These are phyloP conservation scores for Phenganax subtilis DNA, from an alignment of 92 coral and sea anemone genomes.

Conservation along the genomic window DNA sequence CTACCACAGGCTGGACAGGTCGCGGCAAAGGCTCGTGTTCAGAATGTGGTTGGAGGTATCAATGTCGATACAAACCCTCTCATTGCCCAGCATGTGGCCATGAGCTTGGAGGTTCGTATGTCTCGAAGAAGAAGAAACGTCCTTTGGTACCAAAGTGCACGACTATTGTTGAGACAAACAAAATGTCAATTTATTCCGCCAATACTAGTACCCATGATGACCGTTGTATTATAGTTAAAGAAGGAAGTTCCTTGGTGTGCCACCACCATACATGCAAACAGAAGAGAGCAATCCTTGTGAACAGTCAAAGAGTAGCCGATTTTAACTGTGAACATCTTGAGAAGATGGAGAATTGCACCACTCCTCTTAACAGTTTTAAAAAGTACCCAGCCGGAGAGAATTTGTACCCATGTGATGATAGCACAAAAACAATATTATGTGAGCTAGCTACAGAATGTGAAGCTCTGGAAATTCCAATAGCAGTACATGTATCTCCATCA, in stretches of 20 bases:
- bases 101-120: slow-evolving; percentile 33
- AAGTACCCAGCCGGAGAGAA: background rate
- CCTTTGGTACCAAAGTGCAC: slow-evolving; percentile 28
- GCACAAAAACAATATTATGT: background rate
- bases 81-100: background rate
- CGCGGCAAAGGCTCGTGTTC: background rate
- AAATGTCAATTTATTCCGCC: slow-evolving; percentile 5
- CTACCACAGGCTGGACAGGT: background rate
- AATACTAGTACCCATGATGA: slow-evolving; percentile 40
- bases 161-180: background rate
- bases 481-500: slow-evolving; percentile 31
- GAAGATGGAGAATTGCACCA: background rate
- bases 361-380: background rate
- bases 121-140: background rate
- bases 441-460: background rate
- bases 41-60: background rate
- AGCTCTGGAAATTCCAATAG: slow-evolving; percentile 26
- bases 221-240: background rate
- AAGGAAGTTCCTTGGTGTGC: background rate
- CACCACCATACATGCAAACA: slow-evolving; percentile 13
- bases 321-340: slow-evolving; percentile 32
- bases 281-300: slow-evolving; percentile 6
- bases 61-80: background rate
- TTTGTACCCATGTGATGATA: slow-evolving; percentile 27
- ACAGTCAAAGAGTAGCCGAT: slow-evolving; percentile 6